Base-by-base conservation (phyloP, 2,888 invertebrate species). In the Strigamia transsilvanica region DNA sequence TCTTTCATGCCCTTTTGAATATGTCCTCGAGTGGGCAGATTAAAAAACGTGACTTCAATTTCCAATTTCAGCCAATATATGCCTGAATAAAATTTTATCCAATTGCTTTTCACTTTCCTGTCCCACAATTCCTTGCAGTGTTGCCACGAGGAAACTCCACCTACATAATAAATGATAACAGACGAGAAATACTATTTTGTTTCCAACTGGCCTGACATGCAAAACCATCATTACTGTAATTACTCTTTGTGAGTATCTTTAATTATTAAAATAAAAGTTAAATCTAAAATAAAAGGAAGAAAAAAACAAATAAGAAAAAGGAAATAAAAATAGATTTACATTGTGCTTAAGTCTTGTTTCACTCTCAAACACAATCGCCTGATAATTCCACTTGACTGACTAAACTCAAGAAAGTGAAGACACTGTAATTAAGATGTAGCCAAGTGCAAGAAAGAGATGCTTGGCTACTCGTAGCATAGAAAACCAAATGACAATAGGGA, bases 331-430 rank as follows among this genome's bases (percentile, higher is more conserved):
- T 73, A 73, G 73, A 73, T 73, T 73, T 73, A 73, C 73, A 73
- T 73, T 73, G 73, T 73, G 32, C 32, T 73, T 73, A 73, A 73
- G 73, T 15, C 73, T 73, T 73, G 73, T 73, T 73, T 73, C 73
- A 12, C 73, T 32, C 73, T 73, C 73, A 73, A 73, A 73, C 73
- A 73, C 73, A 73, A 73, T 73, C 73, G 73, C 73, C 73, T 73
- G 73, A 73, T 73, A 73, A 73, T 73, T 73, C 73, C 73, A 73
- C 27, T 23, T 73, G 73, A 73, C 73, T 73, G 73, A 73, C 73
- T 73, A 73, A 73, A 73, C 73, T 73, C 73, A 73, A 73, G 73
- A 73, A 73, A 73, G 73, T 73, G 73, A 73, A 73, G 73, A 73
- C 73, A 73, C 32, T 73, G 73, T 73, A 73, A 73, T 73, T 73